Conservation (phyloP, 2,888 invertebrate species). For the Hypomecis atomaria region DNA sequence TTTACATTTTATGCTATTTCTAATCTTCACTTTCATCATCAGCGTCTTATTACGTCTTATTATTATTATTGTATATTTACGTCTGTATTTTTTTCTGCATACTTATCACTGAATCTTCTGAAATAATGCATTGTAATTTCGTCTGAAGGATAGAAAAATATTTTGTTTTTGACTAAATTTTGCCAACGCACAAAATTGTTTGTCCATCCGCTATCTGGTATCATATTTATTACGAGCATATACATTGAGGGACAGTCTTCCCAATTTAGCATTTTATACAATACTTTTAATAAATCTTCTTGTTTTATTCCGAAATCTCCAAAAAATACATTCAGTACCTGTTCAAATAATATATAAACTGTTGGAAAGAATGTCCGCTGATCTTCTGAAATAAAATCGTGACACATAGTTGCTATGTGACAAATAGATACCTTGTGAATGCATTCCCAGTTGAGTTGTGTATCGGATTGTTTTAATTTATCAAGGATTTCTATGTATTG, state of each 20-base stretch:
- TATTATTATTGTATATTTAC: too few relatives aligned
- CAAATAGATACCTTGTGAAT: slow-evolving; percentile 1
- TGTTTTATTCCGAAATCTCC: neutral
- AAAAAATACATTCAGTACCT: neutral
- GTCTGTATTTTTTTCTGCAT: neutral
- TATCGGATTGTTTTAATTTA: slow-evolving; percentile 2
- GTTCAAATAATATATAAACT: slow-evolving; percentile 15
- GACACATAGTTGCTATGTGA: slow-evolving; percentile 6
- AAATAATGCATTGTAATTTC: slow-evolving; percentile 24
- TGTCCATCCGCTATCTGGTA: neutral
- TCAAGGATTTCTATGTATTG: slow-evolving; percentile 14
- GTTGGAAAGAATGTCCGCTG: slow-evolving; percentile 4
- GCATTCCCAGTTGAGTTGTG: slow-evolving; percentile 3
- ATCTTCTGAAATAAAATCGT: slow-evolving; percentile 6
- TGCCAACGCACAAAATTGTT: neutral
- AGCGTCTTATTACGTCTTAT: too few relatives aligned
- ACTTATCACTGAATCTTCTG: slow-evolving; percentile 4
- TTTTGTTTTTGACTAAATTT: slow-evolving; percentile 14
- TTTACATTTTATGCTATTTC: too few relatives aligned
- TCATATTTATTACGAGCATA: slow-evolving; percentile 15
- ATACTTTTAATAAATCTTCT: neutral
- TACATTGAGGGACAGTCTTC: slow-evolving; percentile 15
- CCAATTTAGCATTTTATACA: slow-evolving; percentile 19
- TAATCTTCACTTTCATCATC: too few relatives aligned
- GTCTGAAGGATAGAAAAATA: slow-evolving; percentile 9